Evolutionary conservation across 2,797 vertebrate genomes (phyloP), one percentile per base, ranked within the genome.

Genomic region (Danionella dracula): DNA sequence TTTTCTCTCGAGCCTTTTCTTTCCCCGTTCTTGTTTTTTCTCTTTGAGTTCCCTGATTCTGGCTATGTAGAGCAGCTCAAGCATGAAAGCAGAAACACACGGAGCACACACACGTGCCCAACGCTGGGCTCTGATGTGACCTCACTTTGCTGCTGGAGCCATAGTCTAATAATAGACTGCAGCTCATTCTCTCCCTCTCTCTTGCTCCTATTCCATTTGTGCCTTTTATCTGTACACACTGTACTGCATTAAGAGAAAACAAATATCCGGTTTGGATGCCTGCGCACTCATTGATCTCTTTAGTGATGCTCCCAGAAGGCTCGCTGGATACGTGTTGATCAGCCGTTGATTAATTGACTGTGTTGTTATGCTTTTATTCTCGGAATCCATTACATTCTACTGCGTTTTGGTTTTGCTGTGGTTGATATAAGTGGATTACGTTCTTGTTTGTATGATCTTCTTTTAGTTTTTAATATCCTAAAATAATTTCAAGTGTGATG

Each of bases 201-300:
- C 46, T 12, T 20, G 53, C 66, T 50, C 17, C 40, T 5, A 35
- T 31, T 29, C 20, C 21, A 68, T 60, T 15, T 48, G 38, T 46
- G 58, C 46, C 29, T 65, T n/a, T 40, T 42, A 32, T 58, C 34
- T 45, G 31, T 48, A 42, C 66, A 70, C 68, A 73, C 73, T 58
- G 70, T 71, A 34, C 67, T 81, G 81, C 69, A 76, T 3, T 3
- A 27, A 13, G 13, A 66, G 34, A 57, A 66, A 46, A 27, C 29
- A 29, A 17, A 17, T 41, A 35, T 58, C 27, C 5, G 4, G 40
- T 11, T 34, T 23, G 13, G 12, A 21, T 8, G 4, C 16, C 17
- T 64, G 16, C 16, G 20, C 23, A 31, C 10, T 31, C 23, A 29
- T 31, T 57, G 55, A 57, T 21, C 40, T 7, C 34, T 56, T 9